These are phyloP conservation scores for Sander vitreus DNA, from an alignment of 2,113 vertebrate species.

Conservation along the genomic window DNA sequence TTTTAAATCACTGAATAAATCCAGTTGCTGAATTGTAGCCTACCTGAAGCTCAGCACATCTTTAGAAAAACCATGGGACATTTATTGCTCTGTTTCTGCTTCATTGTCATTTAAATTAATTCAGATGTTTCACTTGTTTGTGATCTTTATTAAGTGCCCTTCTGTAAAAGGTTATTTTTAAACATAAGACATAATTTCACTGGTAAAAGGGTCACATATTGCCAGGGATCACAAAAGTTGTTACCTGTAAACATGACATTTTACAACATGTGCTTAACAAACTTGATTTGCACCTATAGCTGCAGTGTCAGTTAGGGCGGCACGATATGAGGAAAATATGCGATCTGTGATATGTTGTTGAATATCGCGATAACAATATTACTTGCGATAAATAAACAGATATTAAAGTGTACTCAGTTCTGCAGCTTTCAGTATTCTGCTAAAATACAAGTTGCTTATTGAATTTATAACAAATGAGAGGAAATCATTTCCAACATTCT, in stretches of 20 bases:
- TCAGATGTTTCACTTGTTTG: conserved; percentile 16
- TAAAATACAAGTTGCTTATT: no score
- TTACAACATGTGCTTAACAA: not conserved
- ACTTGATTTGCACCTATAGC: not conserved
- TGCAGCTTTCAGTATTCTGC: no score
- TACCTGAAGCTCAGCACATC: not conserved
- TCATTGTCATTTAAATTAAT: conserved; percentile 3
- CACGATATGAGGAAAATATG: no score
- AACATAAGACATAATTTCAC: not conserved
- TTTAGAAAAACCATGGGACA: not conserved
- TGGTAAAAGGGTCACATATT: not conserved
- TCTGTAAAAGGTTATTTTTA: not conserved
- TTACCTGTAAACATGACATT: not conserved
- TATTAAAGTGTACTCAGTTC: no score
- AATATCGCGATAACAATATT: no score
- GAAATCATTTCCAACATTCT: no score
- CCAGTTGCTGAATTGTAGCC: not conserved
- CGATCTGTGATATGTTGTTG: no score
- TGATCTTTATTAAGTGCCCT: not conserved
- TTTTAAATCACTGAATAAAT: not conserved
- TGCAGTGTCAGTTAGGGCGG: not conserved
- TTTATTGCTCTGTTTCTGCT: not conserved
- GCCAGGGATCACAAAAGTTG: not conserved
- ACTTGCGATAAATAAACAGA: no score
- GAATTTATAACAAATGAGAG: no score